Conservation (phyloP, 2,888 invertebrate species). For the Odontomyia ornata region DNA sequence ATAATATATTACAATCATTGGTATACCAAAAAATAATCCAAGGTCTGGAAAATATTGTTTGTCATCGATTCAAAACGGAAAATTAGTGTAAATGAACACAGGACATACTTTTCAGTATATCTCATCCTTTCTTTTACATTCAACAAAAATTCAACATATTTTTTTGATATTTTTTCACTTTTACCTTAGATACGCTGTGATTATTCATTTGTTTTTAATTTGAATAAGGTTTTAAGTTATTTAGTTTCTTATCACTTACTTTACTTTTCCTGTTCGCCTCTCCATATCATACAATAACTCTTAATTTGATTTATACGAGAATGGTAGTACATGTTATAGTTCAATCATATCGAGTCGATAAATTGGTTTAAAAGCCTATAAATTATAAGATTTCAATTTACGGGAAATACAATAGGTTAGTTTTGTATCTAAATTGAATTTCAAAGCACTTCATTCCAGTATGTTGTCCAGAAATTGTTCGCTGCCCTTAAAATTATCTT, state of each 20-base stretch:
- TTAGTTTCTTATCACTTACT: slow-evolving; percentile 16
- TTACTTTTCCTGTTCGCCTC: not conserved
- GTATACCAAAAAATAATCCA: slow-evolving; percentile 23
- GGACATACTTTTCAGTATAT: not conserved
- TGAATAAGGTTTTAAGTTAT: not conserved
- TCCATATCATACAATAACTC: slow-evolving; percentile 21
- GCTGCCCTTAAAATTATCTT: not conserved
- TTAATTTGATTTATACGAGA: slow-evolving; percentile 17
- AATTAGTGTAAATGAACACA: not conserved
- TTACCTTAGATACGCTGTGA: slow-evolving; percentile 10
- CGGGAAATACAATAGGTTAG: not conserved
- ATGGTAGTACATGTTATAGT: not conserved
- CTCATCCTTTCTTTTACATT: not conserved
- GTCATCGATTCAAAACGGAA: not conserved
- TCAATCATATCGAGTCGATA: not conserved
- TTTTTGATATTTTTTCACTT: not conserved
- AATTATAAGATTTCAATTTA: not conserved
- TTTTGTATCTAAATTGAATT: not conserved
- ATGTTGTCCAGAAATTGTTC: not conserved
- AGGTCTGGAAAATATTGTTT: not conserved
- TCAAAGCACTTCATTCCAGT: slow-evolving; percentile 29
- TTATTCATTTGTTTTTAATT: not conserved
- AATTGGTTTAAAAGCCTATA: not conserved
- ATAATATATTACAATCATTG: slow-evolving; percentile 35
- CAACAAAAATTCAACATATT: not conserved